A percentile compares a stretch with the other conserved stretches of the same genome.
phyloP scores from a whole-genome alignment of 2,113 vertebrate genomes.

The Gavialis gangeticus region DNA sequence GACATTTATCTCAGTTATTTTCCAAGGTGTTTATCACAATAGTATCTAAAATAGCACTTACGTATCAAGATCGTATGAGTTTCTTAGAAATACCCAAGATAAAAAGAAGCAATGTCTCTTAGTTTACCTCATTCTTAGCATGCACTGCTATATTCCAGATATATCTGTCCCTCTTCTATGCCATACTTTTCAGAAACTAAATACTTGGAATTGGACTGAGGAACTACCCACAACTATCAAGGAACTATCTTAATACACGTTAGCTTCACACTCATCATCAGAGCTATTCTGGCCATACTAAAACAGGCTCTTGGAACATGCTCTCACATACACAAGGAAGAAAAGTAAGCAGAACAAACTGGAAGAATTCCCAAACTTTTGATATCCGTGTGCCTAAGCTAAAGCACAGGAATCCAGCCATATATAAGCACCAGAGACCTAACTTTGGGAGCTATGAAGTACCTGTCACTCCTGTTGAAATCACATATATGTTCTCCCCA shows the following conservation, averaged over 20 bases:
- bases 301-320: background rate
- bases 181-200: accelerated
- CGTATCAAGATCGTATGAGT: accelerated
- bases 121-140: background rate
- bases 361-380: background rate
- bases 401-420: background rate
- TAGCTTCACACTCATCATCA: background rate
- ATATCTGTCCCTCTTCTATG: background rate
- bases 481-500: background rate
- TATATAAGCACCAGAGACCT: background rate
- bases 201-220: background rate
- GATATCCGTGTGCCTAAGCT: background rate
- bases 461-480: background rate
- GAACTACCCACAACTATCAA: background rate
- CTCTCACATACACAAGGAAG: background rate
- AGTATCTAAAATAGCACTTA: background rate
- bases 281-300: background rate
- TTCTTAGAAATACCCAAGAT: background rate
- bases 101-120: background rate
- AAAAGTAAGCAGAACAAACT: background rate
- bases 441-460: background rate
- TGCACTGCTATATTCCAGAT: background rate
- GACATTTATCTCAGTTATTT: background rate
- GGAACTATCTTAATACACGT: background rate
- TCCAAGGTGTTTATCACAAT: background rate